Conservation (phyloP, 2,888 invertebrate genomes). For the Brachylomia viminalis region DNA sequence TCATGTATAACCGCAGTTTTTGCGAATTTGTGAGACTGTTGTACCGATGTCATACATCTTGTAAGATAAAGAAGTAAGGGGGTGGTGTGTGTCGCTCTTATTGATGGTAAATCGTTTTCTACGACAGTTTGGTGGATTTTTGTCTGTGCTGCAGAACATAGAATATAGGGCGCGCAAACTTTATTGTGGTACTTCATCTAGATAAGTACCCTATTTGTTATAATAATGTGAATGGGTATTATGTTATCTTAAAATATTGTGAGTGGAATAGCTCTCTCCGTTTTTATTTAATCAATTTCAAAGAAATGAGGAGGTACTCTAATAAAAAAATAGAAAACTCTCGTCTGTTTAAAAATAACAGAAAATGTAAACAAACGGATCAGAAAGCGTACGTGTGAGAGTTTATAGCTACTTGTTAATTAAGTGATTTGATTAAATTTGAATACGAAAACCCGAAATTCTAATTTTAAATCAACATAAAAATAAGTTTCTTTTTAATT, state of each 20-base stretch:
- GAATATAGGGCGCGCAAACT: not conserved
- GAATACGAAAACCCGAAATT: too few species aligned
- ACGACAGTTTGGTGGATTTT: conserved; percentile 16
- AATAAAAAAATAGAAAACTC: not conserved
- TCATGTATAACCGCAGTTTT: conserved; percentile 33
- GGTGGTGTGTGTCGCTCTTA: conserved; percentile 32
- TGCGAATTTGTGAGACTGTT: conserved; percentile 23
- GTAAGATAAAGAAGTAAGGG: conserved; percentile 48
- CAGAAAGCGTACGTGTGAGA: too few species aligned
- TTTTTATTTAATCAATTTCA: not conserved
- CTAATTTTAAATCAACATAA: too few species aligned
- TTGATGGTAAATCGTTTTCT: conserved; percentile 50
- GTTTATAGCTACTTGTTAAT: too few species aligned
- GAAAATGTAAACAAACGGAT: too few species aligned
- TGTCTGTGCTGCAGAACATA: conserved; percentile 8
- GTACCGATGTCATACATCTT: conserved; percentile 40
- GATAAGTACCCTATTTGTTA: conserved; percentile 10
- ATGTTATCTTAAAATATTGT: conserved; percentile 1
- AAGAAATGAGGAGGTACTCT: not conserved
- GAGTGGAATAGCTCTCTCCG: not conserved
- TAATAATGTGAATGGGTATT: not conserved
- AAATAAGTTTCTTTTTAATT: too few species aligned
- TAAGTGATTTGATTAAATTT: too few species aligned
- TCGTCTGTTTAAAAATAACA: too few species aligned
- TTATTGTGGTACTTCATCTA: conserved; percentile 20